Evolutionary conservation across 2,888 invertebrate species (phyloP).

Genomic region (Mamestra brassicae): DNA sequence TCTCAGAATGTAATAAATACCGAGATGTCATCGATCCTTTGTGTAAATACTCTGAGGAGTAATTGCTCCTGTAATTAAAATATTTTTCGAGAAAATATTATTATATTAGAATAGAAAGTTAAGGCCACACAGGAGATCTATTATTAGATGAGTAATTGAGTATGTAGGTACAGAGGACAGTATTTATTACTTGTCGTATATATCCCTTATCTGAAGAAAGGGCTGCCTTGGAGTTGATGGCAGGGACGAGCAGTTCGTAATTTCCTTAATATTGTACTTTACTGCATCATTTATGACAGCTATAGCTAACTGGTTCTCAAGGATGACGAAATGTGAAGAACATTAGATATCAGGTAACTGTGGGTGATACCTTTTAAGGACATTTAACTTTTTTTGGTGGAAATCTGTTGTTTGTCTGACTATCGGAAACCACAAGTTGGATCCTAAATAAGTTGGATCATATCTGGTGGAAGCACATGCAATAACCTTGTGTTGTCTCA

Average conservation of each 20-base stretch:
- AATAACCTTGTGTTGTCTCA: too few relatives aligned
- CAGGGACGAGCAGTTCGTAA: conserved; percentile 9
- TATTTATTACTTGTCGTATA: conserved; percentile 37
- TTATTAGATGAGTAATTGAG: neutral
- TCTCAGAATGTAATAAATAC: conserved; percentile 12
- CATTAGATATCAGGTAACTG: neutral
- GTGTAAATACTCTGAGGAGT: too few relatives aligned
- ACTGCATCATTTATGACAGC: neutral
- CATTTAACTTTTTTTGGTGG: neutral
- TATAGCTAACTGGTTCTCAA: neutral
- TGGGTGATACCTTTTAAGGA: neutral
- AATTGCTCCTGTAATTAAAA: conserved; percentile 6
- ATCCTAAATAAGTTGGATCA: too few relatives aligned
- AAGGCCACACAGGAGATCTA: neutral
- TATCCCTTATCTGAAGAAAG: conserved; percentile 14
- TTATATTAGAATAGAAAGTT: conserved; percentile 20
- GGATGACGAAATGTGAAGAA: neutral
- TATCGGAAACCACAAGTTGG: neutral
- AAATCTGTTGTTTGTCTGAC: neutral
- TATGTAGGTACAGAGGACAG: neutral
- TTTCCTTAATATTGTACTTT: conserved; percentile 29
- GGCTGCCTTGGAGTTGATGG: conserved; percentile 5
- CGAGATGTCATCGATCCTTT: conserved; percentile 30
- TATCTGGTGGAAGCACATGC: too few relatives aligned
- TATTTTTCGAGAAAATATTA: conserved; percentile 27